Conservation (phyloP, 2,797 vertebrate species). For the Acropternis orthonyx region DNA sequence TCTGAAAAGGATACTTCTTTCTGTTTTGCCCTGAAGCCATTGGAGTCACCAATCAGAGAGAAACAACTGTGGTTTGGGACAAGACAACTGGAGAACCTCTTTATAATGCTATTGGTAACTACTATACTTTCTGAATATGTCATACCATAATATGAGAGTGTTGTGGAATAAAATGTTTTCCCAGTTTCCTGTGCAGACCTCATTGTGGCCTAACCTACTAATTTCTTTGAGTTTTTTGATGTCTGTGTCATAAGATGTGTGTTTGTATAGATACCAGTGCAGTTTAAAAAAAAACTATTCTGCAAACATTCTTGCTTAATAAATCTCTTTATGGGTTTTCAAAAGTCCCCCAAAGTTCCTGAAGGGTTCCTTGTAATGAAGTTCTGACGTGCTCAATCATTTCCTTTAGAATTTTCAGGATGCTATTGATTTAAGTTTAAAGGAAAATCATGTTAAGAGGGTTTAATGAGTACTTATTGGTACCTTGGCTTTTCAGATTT, state of each 20-base stretch:
- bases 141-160: not conserved
- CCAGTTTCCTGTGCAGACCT: not conserved
- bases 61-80: constrained; percentile 98
- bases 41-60: constrained; percentile 96
- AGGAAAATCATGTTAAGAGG: not conserved
- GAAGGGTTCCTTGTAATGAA: not conserved
- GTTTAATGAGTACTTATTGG: not conserved
- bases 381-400: not conserved
- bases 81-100: constrained; percentile 94
- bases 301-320: not conserved
- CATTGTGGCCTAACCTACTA: not conserved
- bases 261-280: not conserved
- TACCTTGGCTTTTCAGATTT: not conserved
- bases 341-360: not conserved
- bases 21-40: constrained; percentile 82
- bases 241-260: not conserved
- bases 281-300: not conserved
- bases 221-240: not conserved
- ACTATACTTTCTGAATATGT: not conserved
- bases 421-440: not conserved
- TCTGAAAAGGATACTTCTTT: constrained; percentile 59
- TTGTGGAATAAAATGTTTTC: not conserved
- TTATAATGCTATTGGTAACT: constrained; percentile 93
- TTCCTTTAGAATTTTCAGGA: not conserved
- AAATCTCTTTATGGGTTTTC: not conserved